Conservation (phyloP, 2,113 vertebrate species). For the Balaeniceps rex region DNA sequence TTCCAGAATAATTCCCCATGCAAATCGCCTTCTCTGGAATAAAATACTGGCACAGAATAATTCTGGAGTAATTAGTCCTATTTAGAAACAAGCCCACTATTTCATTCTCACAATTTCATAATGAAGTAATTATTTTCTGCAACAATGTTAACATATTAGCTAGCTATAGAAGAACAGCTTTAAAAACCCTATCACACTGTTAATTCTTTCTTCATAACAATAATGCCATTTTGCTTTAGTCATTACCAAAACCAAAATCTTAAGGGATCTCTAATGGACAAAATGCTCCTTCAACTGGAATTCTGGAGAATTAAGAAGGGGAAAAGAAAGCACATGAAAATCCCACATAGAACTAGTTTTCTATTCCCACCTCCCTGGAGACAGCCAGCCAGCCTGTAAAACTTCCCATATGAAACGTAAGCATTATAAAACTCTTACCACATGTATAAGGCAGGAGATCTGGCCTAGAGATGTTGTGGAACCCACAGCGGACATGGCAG, state of each 20-base stretch:
- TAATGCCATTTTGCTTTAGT: background rate
- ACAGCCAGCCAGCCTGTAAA: background rate
- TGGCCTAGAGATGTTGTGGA: background rate
- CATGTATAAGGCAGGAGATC: background rate
- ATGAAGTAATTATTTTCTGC: background rate
- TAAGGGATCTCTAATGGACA: background rate
- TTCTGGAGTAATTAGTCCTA: background rate
- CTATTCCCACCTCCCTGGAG: background rate
- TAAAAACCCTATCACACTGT: background rate
- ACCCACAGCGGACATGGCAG: background rate
- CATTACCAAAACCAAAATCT: background rate
- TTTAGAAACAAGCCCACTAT: background rate
- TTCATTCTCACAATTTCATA: background rate
- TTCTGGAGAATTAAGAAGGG: background rate
- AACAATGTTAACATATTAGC: background rate
- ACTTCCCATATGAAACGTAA: background rate
- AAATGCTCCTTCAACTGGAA: slow-evolving; percentile 4
- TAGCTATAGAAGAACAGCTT: background rate
- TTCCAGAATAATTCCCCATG: background rate
- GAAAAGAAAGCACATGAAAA: background rate
- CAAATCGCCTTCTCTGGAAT: background rate
- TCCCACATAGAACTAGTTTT: background rate
- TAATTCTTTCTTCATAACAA: background rate
- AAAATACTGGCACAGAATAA: background rate
- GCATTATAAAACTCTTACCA: background rate